These are phyloP conservation scores for Synanceia verrucosa DNA, from an alignment of 2,797 vertebrate genomes.

Conservation along the genomic window DNA sequence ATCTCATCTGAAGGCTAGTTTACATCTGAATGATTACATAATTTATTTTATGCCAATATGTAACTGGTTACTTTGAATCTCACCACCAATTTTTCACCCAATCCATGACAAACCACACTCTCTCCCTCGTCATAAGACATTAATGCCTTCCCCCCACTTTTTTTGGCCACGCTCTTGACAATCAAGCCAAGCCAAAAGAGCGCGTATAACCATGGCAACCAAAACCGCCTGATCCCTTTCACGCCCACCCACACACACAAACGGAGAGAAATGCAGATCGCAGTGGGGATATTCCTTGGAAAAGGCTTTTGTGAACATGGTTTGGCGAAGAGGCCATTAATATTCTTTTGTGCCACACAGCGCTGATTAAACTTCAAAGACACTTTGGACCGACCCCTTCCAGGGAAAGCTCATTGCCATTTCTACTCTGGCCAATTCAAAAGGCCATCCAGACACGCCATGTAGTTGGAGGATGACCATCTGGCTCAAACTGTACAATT, in stretches of 20 bases:
- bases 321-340: conserved; percentile 68
- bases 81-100: background rate
- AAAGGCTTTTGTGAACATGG: conserved; percentile 63
- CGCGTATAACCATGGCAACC: conserved; percentile 76
- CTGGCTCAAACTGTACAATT: conserved; percentile 45
- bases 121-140: background rate
- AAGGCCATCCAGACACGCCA: conserved; percentile 35
- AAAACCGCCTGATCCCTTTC: conserved; percentile 52
- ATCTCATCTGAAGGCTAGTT: background rate
- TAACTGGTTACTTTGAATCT: background rate
- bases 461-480: conserved; percentile 34
- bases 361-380: conserved; percentile 67
- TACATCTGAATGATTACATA: background rate
- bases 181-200: conserved; percentile 63
- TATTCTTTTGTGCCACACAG: conserved; percentile 75
- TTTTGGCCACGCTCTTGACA: conserved; percentile 45
- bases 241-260: conserved; percentile 56
- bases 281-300: conserved; percentile 51
- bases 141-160: background rate
- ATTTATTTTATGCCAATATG: background rate
- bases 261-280: conserved; percentile 44
- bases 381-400: conserved; percentile 9
- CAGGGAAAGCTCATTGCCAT: conserved; percentile 27
- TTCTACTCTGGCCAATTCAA: conserved; percentile 28
- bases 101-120: background rate